These are phyloP conservation scores for Sandelia bainsii DNA, from an alignment of 2,797 vertebrate genomes.

Conservation along the genomic window DNA sequence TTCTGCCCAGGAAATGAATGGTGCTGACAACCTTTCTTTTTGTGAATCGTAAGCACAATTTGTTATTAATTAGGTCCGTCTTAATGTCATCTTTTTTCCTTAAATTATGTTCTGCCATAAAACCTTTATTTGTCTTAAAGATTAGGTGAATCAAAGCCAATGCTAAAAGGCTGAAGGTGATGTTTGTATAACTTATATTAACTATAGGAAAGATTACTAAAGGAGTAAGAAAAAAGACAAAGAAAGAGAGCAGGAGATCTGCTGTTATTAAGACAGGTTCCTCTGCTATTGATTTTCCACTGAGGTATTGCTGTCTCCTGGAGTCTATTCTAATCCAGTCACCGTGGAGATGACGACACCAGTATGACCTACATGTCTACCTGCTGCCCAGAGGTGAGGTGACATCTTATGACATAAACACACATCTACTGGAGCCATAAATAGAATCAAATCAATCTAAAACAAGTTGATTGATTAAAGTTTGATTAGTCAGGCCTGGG, in stretches of 20 bases:
- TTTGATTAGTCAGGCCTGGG: too few species aligned
- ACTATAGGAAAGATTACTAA: neutral
- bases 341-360: slow-evolving; percentile 10
- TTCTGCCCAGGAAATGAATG: slow-evolving; percentile 23
- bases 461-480: neutral
- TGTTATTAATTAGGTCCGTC: neutral
- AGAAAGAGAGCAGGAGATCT: neutral
- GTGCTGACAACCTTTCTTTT: slow-evolving; percentile 7
- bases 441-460: neutral
- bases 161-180: neutral
- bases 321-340: slow-evolving; percentile 51
- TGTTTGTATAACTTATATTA: neutral
- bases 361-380: slow-evolving; percentile 7
- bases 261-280: slow-evolving; percentile 23
- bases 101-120: neutral
- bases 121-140: neutral
- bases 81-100: neutral
- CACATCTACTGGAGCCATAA: neutral
- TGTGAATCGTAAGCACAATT: neutral
- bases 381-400: neutral
- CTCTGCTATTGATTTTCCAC: slow-evolving; percentile 49
- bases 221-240: neutral
- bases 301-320: slow-evolving; percentile 31
- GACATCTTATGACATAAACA: slow-evolving; percentile 1
- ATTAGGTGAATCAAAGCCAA: neutral